Percentiles rank a stretch among this genome's conserved stretches.
phyloP scores from a whole-genome alignment of 2,113 vertebrate species.

The Poeciliopsis occidentalis region DNA sequence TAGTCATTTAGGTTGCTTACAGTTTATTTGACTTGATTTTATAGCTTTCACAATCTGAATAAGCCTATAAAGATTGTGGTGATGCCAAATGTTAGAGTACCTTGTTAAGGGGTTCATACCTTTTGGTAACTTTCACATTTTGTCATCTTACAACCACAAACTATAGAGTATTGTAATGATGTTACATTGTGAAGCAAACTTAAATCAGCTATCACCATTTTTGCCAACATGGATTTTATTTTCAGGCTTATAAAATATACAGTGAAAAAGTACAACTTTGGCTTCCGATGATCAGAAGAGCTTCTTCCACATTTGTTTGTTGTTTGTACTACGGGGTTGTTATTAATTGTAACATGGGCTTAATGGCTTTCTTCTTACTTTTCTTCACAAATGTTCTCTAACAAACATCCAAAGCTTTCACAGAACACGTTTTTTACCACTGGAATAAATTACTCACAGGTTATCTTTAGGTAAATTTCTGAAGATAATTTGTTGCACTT shows the following conservation, averaged over 20 bases:
- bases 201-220: background rate
- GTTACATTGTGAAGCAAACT: background rate
- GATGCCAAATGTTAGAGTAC: background rate
- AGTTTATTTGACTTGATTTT: background rate
- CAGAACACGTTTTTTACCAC: background rate
- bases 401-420: background rate
- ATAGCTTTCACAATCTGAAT: background rate
- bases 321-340: background rate
- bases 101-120: background rate
- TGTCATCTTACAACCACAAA: background rate
- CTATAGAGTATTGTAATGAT: background rate
- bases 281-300: background rate
- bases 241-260: background rate
- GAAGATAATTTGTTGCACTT: background rate
- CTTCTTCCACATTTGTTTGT: background rate
- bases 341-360: background rate
- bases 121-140: background rate
- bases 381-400: background rate
- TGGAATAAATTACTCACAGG: background rate
- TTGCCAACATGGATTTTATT: background rate
- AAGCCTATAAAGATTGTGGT: background rate
- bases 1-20: constrained; percentile 25
- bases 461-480: background rate
- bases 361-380: background rate
- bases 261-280: background rate